Percentiles rank a stretch among this genome's conserved stretches.
Conservation (phyloP, 2,888 invertebrate genomes). For the Cheilosia impressa region DNA sequence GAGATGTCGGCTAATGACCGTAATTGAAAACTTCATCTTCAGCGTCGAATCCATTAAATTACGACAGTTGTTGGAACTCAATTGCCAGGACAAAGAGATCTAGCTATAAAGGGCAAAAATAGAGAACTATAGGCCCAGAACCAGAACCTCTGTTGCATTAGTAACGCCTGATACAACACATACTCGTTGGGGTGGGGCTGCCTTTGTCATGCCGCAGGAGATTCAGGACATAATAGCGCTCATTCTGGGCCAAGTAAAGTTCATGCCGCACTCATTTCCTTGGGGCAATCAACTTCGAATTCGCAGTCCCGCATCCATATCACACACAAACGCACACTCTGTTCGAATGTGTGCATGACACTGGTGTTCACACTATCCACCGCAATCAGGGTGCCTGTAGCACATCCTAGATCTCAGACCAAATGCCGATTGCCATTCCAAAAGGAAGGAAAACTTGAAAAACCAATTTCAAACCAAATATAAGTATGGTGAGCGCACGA, state of each 20-base stretch:
- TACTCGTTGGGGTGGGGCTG: neutral
- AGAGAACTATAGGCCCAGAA: slow-evolving; percentile 18
- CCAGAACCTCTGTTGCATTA: slow-evolving; percentile 22
- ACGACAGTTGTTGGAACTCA: slow-evolving; percentile 33
- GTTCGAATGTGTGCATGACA: slow-evolving; percentile 39
- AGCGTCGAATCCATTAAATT: slow-evolving; percentile 54
- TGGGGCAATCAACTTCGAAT: slow-evolving; percentile 65
- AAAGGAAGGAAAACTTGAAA: slow-evolving; percentile 57
- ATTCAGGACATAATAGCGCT: slow-evolving; percentile 61
- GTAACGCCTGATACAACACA: slow-evolving; percentile 37
- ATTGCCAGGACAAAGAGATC: slow-evolving; percentile 16
- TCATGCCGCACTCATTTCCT: slow-evolving; percentile 67
- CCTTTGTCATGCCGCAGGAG: slow-evolving; percentile 30
- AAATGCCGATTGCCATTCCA: slow-evolving; percentile 31
- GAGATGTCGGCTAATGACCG: slow-evolving; percentile 39
- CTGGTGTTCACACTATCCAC: slow-evolving; percentile 37
- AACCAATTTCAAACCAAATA: slow-evolving; percentile 60
- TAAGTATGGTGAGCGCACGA: slow-evolving; percentile 3
- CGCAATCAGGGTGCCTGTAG: slow-evolving; percentile 77
- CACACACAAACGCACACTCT: neutral
- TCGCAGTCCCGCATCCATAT: slow-evolving; percentile 57
- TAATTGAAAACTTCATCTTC: slow-evolving; percentile 53
- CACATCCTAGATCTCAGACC: slow-evolving; percentile 77
- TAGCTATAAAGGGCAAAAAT: neutral
- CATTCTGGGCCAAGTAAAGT: slow-evolving; percentile 64